These are phyloP conservation scores for Drosophila pachea DNA, from an alignment of 1,140 invertebrate species.

Conservation along the genomic window DNA sequence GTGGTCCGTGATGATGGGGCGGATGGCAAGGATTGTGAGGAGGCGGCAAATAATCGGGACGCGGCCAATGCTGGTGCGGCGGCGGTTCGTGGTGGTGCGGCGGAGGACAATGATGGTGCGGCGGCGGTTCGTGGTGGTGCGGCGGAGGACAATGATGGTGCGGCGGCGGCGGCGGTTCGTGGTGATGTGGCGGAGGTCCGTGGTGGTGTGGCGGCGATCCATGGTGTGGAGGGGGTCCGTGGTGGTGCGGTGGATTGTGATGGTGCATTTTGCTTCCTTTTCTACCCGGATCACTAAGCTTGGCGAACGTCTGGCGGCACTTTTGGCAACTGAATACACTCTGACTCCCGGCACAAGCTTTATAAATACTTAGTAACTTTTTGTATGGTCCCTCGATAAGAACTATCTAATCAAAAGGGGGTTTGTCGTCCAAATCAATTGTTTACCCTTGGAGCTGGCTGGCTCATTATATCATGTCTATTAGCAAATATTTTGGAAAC, in stretches of 20 bases:
- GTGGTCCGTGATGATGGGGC: conserved; percentile 41
- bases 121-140: conserved; percentile 42
- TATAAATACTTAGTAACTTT: conserved; percentile 16
- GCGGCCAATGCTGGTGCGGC: conserved; percentile 12
- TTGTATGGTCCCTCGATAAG: conserved; percentile 31
- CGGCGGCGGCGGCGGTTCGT: conserved; percentile 25
- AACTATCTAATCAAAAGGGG: conserved; percentile 32
- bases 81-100: conserved; percentile 21
- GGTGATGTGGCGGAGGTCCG: conserved; percentile 10
- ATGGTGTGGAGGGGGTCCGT: conserved; percentile 19
- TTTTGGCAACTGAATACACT: conserved; percentile 20
- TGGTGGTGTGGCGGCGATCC: conserved; percentile 20
- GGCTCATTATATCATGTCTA: conserved; percentile 14
- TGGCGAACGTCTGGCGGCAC: conserved; percentile 4
- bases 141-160: conserved; percentile 26
- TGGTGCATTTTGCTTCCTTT: conserved; percentile 13
- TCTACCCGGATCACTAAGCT: neutral
- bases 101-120: conserved; percentile 25
- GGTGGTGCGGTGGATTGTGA: conserved; percentile 16
- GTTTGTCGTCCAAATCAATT: conserved; percentile 24
- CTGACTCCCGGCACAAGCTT: conserved; percentile 16
- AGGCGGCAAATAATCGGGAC: conserved; percentile 14
- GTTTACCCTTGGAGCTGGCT: conserved; percentile 1
- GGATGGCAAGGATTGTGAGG: conserved; percentile 19
- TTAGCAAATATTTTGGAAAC: conserved; percentile 22